Base-by-base conservation (phyloP, 2,113 vertebrate genomes). In the Ptilorrhoa leucosticta region DNA sequence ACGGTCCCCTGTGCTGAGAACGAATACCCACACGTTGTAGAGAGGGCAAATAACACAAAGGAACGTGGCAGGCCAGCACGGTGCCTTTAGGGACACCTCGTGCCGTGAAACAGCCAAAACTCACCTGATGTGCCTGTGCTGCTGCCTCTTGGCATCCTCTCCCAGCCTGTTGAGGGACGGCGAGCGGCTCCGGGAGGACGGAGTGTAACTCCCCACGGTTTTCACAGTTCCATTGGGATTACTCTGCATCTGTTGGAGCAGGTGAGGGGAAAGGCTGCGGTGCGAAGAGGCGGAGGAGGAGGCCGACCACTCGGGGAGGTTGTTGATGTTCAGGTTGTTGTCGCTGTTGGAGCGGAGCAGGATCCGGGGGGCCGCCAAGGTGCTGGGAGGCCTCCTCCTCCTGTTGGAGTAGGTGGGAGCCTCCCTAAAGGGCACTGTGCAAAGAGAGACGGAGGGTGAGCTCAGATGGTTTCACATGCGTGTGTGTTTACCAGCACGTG, bases 301-400 rank as follows among this genome's bases (percentile, higher is more conserved):
- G 54, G 97, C 97, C 28, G 98, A 97, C 98, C 98, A 98, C 94
- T 98, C 98, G 4, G 98, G 98, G 95, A 98, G 78, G 8, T 97
- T 94, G 66, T 98, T 97, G 56, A 98, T 86, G 87, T 98, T 98
- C 65, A 99, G 98, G 95, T 99, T 99, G 98, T 99, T 99, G 97
- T 99, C 99, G 2, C 99, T 99, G 98, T 99, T 99, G 96, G 99
- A 99, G 64, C 99, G 99, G 68, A 99, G 98, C 86, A 99, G 97
- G 94, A 99, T 98, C 84, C 99, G 98, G 26, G 99, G 99, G 21
- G 99, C 98, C 26, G 98, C 98, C 65, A 99, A 96, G 39, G 98
- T 98, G 97, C 94, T 98, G 23, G 98, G 98, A 31, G 98, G 98
- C 87, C 98, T 98, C 97, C 99, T 98, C 69, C 98, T 98, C 91